Conservation (phyloP, 2,113 vertebrate species). For the Pipa parva region DNA sequence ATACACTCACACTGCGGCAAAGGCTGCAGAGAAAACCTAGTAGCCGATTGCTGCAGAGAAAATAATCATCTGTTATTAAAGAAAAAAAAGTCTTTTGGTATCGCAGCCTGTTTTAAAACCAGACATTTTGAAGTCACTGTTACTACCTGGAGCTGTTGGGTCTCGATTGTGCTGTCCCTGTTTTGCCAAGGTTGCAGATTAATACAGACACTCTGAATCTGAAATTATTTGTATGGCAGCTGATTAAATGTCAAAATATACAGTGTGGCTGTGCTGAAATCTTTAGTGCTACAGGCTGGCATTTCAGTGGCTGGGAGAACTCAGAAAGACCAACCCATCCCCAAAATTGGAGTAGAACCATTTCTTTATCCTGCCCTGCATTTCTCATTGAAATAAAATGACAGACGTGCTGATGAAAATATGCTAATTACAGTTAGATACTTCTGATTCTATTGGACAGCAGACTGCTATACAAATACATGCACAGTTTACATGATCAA, state of each 20-base stretch:
- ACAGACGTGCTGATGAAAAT: too few relatives aligned
- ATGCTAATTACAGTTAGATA: neutral
- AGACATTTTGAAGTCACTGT: too few relatives aligned
- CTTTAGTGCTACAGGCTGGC: neutral
- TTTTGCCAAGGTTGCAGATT: constrained; percentile 36
- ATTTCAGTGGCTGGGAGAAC: neutral
- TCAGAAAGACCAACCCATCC: constrained; percentile 3
- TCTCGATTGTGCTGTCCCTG: too few relatives aligned
- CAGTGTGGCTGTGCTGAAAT: neutral
- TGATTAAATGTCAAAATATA: neutral
- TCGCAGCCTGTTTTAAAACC: neutral
- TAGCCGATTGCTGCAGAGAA: constrained; percentile 63
- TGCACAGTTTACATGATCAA: too few relatives aligned
- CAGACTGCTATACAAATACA: too few relatives aligned
- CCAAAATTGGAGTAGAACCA: neutral
- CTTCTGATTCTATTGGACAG: too few relatives aligned
- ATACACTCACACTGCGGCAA: constrained; percentile 71
- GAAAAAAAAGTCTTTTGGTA: too few relatives aligned
- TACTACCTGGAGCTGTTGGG: too few relatives aligned
- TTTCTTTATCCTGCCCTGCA: too few relatives aligned
- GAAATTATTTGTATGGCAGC: neutral
- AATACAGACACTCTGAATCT: neutral
- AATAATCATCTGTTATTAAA: constrained; percentile 14
- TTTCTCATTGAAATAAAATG: neutral
- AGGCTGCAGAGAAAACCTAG: constrained; percentile 67